Evolutionary conservation across 2,113 vertebrate genomes (phyloP).

Genomic region (Ascaphus truei): DNA sequence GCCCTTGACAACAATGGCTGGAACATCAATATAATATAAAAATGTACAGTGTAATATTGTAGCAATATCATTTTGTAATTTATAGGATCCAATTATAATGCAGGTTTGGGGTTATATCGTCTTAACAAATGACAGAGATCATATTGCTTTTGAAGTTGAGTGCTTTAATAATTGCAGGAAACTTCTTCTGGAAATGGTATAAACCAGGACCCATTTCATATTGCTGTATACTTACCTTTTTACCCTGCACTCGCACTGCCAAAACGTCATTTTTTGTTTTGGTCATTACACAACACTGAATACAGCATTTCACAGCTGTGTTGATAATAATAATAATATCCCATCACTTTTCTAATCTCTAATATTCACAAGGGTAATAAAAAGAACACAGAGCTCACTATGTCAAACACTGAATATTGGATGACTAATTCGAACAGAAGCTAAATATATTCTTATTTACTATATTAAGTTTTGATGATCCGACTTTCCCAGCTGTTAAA

Average conservation of each 20-base stretch:
- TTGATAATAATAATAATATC: background rate
- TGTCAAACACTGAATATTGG: conserved; percentile 10
- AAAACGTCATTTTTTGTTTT: background rate
- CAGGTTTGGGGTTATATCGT: too few species aligned
- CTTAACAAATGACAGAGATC: too few species aligned
- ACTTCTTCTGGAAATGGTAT: too few species aligned
- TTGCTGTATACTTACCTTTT: too few species aligned
- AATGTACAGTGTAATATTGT: too few species aligned
- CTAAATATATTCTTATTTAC: conserved; percentile 15
- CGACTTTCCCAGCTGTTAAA: conserved; percentile 6
- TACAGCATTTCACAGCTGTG: conserved; percentile 7
- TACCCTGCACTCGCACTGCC: background rate
- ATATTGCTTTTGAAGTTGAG: too few species aligned
- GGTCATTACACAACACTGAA: background rate
- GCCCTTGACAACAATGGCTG: too few species aligned
- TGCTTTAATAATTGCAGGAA: too few species aligned
- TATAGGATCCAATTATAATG: too few species aligned
- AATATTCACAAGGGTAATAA: background rate
- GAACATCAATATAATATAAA: too few species aligned
- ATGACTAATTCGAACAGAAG: background rate
- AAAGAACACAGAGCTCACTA: background rate
- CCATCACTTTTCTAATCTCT: background rate
- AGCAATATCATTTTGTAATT: too few species aligned
- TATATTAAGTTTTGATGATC: conserved; percentile 5
- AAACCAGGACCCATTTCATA: too few species aligned